A percentile compares a stretch with the other conserved stretches of the same genome.
phyloP scores from a whole-genome alignment of 2,113 vertebrate genomes.

The Lynx canadensis region DNA sequence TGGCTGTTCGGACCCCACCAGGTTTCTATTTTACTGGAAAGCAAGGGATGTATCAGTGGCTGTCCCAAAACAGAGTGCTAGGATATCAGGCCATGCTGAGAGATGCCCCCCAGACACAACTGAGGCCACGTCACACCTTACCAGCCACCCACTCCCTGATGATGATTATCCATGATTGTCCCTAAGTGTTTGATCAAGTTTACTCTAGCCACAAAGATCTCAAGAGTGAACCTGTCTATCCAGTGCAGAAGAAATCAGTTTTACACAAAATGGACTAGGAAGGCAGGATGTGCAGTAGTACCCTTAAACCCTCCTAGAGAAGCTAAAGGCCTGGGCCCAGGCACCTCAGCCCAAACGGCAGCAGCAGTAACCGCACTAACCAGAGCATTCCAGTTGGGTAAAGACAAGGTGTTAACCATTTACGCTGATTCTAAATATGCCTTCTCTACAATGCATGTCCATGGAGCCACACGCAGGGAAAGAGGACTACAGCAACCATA shows the following conservation, averaged over 20 bases:
- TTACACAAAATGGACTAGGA: neutral
- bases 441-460: neutral
- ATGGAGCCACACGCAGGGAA: neutral
- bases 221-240: neutral
- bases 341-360: neutral
- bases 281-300: neutral
- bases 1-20: neutral
- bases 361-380: neutral
- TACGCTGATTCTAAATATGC: neutral
- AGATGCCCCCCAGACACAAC: neutral
- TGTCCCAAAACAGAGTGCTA: neutral
- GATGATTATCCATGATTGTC: too few relatives aligned
- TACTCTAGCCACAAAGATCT: neutral
- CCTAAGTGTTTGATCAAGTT: neutral
- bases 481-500: neutral
- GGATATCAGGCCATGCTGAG: neutral
- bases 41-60: neutral
- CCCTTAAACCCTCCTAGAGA: neutral
- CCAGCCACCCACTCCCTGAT: neutral
- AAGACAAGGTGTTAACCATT: neutral
- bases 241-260: neutral
- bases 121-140: too few relatives aligned
- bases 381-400: neutral
- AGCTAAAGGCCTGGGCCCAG: neutral
- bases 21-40: neutral